Percentiles rank a stretch among this genome's conserved stretches.
These are phyloP conservation scores for Apocheima hispidaria DNA, from an alignment of 2,888 invertebrate genomes.

Conservation along the genomic window DNA sequence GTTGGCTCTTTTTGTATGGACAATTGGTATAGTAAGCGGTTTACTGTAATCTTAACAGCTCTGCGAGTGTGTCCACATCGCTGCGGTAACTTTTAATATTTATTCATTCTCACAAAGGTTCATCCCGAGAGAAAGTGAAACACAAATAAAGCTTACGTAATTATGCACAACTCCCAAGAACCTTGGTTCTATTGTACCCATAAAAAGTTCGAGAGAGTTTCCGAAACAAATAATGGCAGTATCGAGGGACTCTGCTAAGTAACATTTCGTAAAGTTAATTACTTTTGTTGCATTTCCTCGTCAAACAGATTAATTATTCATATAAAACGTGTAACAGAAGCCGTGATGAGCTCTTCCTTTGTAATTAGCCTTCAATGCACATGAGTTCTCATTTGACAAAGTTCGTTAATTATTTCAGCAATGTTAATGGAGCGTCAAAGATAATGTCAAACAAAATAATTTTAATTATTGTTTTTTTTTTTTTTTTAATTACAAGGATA, in stretches of 20 bases:
- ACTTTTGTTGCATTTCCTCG: slow-evolving; percentile 44
- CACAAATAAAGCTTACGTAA: slow-evolving; percentile 43
- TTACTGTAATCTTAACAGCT: slow-evolving; percentile 32
- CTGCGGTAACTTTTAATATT: slow-evolving; percentile 37
- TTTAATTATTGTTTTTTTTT: too few species aligned
- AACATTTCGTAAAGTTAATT: slow-evolving; percentile 41
- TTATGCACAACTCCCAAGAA: slow-evolving; percentile 42
- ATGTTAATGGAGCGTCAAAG: slow-evolving; percentile 41
- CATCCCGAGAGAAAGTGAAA: slow-evolving; percentile 33
- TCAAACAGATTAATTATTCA: slow-evolving; percentile 46
- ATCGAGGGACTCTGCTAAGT: slow-evolving; percentile 38
- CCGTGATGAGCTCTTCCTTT: slow-evolving; percentile 49
- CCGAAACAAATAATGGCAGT: slow-evolving; percentile 43
- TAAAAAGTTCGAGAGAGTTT: slow-evolving; percentile 40
- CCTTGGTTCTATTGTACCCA: slow-evolving; percentile 39
- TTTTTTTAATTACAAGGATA: neutral
- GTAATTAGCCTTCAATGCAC: slow-evolving; percentile 59
- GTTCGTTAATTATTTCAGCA: slow-evolving; percentile 59
- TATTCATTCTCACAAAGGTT: slow-evolving; percentile 41
- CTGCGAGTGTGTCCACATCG: slow-evolving; percentile 7
- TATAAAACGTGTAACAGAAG: slow-evolving; percentile 45
- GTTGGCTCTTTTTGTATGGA: too few species aligned
- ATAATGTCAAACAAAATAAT: too few species aligned
- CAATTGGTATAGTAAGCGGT: too few species aligned
- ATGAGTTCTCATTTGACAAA: slow-evolving; percentile 56